These are phyloP conservation scores for Varanus komodoensis DNA, from an alignment of 2,113 vertebrate genomes.

Conservation along the genomic window DNA sequence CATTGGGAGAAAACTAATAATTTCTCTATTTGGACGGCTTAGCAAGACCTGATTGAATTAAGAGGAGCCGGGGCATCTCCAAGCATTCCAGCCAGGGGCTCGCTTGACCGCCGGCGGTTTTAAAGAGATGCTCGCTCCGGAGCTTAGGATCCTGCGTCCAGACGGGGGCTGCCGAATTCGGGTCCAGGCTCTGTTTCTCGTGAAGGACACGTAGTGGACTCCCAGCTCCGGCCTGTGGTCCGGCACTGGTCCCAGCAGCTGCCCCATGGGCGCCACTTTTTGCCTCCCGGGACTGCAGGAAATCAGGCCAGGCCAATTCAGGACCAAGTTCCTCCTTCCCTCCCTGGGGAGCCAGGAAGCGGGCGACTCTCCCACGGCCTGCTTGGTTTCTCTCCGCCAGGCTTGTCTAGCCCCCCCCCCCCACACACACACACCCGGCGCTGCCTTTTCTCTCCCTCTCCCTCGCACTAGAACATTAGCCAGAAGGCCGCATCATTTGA, in stretches of 20 bases:
- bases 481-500: constrained; percentile 61
- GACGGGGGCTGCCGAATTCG: background rate
- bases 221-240: background rate
- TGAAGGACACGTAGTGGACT: background rate
- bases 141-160: background rate
- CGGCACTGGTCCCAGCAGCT: background rate
- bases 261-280: background rate
- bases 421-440: background rate
- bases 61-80: constrained; percentile 56
- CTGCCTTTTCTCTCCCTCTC: constrained; percentile 36
- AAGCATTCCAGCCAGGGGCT: constrained; percentile 29
- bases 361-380: background rate
- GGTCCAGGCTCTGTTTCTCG: background rate
- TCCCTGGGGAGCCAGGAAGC: background rate
- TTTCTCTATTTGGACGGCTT: constrained; percentile 82
- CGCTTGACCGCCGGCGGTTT: constrained; percentile 54
- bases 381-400: background rate
- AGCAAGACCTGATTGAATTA: constrained; percentile 80
- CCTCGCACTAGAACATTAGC: constrained; percentile 56
- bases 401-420: background rate
- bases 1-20: constrained; percentile 79
- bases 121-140: background rate
- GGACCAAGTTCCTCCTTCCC: background rate
- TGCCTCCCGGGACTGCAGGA: background rate
- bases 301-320: background rate